Evolutionary conservation across 2,888 invertebrate species (phyloP).

Genomic region (Aphidius colemani): DNA sequence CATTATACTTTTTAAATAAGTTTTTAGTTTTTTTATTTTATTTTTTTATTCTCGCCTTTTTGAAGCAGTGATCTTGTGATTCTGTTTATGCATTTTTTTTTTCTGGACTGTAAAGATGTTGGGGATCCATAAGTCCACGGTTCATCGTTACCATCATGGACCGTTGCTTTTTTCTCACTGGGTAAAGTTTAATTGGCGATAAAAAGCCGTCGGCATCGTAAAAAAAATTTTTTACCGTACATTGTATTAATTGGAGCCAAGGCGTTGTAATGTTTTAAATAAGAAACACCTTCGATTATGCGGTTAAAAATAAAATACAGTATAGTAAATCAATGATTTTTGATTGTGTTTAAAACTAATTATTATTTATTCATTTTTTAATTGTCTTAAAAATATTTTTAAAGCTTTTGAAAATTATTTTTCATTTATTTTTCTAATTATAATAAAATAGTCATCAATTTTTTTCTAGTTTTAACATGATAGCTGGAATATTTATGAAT

Average conservation of each 20-base stretch:
- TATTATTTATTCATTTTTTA: not conserved
- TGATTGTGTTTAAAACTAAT: too few relatives aligned
- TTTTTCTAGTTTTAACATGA: too few relatives aligned
- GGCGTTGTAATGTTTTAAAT: constrained; percentile 19
- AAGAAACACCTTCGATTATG: constrained; percentile 8
- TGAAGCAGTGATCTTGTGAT: not conserved
- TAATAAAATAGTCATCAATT: too few relatives aligned
- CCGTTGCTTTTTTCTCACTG: constrained; percentile 38
- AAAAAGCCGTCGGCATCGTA: constrained; percentile 54
- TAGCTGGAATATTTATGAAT: too few relatives aligned
- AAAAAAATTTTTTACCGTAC: constrained; percentile 50
- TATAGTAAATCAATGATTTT: too few relatives aligned
- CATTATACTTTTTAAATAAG: not conserved
- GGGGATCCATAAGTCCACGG: not conserved
- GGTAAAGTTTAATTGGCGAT: constrained; percentile 55
- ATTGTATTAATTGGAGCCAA: constrained; percentile 56
- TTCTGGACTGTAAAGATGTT: constrained; percentile 1
- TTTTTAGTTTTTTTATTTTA: constrained; percentile 21
- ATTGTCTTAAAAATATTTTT: not conserved
- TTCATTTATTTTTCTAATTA: not conserved
- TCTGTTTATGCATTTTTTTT: constrained; percentile 7
- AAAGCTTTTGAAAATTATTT: not conserved
- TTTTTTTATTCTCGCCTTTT: constrained; percentile 17
- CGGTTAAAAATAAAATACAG: not conserved
- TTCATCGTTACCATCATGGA: constrained; percentile 28